These are phyloP conservation scores for Drosophila suboccidentalis DNA, from an alignment of 2,888 invertebrate genomes.

Conservation along the genomic window DNA sequence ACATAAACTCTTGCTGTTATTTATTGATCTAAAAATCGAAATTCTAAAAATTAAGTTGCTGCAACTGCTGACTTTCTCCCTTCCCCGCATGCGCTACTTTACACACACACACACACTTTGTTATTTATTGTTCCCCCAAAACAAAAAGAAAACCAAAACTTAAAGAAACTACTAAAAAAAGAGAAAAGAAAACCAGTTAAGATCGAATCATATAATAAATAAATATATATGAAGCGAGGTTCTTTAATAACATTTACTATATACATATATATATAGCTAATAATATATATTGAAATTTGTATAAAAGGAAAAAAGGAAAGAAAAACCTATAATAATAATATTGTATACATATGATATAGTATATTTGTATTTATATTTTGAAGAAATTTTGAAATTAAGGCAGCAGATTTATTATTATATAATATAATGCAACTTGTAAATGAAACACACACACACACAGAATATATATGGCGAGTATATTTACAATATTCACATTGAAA, in stretches of 20 bases:
- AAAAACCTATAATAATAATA: constrained; percentile 23
- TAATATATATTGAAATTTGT: constrained; percentile 28
- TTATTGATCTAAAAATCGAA: not conserved
- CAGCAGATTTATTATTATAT: constrained; percentile 75
- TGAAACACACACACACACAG: constrained; percentile 34
- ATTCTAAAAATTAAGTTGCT: not conserved
- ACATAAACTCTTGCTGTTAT: not conserved
- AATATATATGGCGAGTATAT: constrained; percentile 58
- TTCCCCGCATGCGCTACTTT: not conserved
- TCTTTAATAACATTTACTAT: constrained; percentile 3
- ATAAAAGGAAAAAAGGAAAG: constrained; percentile 21
- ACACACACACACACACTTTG: constrained; percentile 35
- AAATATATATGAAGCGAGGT: not conserved
- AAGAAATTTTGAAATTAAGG: constrained; percentile 53
- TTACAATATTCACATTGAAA: constrained; percentile 61
- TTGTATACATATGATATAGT: constrained; percentile 51
- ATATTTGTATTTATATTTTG: constrained; percentile 48
- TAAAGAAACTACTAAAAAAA: not conserved
- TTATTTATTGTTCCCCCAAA: constrained; percentile 64
- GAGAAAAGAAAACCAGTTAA: not conserved
- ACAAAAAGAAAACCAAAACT: constrained; percentile 7
- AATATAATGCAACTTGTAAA: constrained; percentile 67
- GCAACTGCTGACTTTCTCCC: not conserved
- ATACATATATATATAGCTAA: not conserved
- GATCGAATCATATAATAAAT: constrained; percentile 14